These are phyloP conservation scores for Eledona agricola DNA, from an alignment of 2,888 invertebrate species.

Conservation along the genomic window DNA sequence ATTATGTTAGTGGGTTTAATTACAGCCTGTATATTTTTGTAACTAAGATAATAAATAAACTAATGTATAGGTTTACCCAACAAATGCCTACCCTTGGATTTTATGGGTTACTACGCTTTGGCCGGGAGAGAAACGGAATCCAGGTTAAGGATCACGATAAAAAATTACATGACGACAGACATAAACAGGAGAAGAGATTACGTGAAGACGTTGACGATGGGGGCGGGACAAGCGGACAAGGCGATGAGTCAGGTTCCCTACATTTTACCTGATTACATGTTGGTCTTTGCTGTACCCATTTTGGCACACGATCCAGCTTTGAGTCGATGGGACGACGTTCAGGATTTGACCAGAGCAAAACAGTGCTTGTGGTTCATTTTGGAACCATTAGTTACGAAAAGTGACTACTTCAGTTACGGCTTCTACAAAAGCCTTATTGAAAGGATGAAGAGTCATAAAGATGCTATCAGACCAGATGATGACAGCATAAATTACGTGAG, in stretches of 20 bases:
- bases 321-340: conserved; percentile 77
- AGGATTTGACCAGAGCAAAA: conserved; percentile 80
- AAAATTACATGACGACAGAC: conserved; percentile 87
- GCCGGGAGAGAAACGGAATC: conserved; percentile 89
- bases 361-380: conserved; percentile 94
- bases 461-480: conserved; percentile 84
- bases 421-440: conserved; percentile 95
- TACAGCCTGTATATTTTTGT: neutral
- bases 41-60: neutral
- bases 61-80: conserved; percentile 74
- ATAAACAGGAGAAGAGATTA: conserved; percentile 90
- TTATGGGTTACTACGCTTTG: conserved; percentile 82
- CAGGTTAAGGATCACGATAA: conserved; percentile 73
- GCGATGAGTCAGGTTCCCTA: conserved; percentile 81
- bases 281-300: conserved; percentile 95
- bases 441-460: conserved; percentile 93
- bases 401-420: conserved; percentile 93
- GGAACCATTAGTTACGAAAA: conserved; percentile 92
- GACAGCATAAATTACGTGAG: conserved; percentile 84
- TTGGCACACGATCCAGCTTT: conserved; percentile 92
- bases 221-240: conserved; percentile 71
- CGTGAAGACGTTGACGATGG: conserved; percentile 82
- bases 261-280: conserved; percentile 95
- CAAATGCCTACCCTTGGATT: conserved; percentile 92
- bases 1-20: too few relatives aligned